phyloP scores from a whole-genome alignment of 2,888 invertebrate species.

The Caenorhabditis sp. region DNA sequence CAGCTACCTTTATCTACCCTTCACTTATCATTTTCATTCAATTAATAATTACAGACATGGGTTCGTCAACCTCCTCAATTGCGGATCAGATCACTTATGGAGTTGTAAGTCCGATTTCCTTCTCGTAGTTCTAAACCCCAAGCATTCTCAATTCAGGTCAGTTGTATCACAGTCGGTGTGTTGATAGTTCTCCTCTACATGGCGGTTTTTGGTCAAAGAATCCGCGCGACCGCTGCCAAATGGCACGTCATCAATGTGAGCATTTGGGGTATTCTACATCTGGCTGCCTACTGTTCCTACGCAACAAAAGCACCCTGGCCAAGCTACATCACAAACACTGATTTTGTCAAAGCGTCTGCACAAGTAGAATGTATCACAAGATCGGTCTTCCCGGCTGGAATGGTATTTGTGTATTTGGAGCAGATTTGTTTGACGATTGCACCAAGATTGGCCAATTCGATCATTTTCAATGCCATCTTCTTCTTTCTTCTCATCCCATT shows the following conservation, averaged over 20 bases:
- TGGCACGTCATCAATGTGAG: conserved; percentile 54
- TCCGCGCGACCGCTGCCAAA: conserved; percentile 39
- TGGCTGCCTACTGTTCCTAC: conserved; percentile 43
- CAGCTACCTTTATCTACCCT: no score
- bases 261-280: conserved; percentile 50
- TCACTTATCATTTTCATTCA: background rate
- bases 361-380: conserved; percentile 53
- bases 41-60: conserved; percentile 25
- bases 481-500: conserved; percentile 40
- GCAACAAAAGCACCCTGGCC: conserved; percentile 52
- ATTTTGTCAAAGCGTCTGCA: conserved; percentile 34
- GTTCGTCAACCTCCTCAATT: conserved; percentile 26
- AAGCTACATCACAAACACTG: conserved; percentile 43
- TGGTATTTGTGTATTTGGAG: conserved; percentile 51
- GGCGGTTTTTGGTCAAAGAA: conserved; percentile 45
- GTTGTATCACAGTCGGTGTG: conserved; percentile 44
- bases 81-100: conserved; percentile 40
- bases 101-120: conserved; percentile 20
- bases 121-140: no score
- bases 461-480: conserved; percentile 48
- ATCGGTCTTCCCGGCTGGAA: conserved; percentile 53
- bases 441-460: conserved; percentile 38
- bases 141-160: conserved; percentile 15
- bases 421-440: conserved; percentile 42
- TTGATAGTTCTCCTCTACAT: conserved; percentile 47